Conservation (phyloP, 2,888 invertebrate genomes). For the Ornithoptera priamus region DNA sequence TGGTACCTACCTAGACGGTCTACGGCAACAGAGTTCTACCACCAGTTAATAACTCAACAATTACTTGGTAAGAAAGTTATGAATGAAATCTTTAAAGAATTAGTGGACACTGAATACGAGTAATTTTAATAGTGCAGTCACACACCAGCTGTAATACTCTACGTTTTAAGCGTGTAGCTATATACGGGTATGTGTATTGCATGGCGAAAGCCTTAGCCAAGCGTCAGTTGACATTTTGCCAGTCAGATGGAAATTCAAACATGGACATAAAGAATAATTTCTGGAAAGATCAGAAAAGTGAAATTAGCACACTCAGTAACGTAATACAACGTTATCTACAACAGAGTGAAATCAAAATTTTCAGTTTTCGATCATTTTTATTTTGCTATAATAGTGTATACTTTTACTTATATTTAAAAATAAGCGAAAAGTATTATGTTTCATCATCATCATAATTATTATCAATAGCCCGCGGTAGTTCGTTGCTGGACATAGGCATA, state of each 20-base stretch:
- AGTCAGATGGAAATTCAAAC: conserved; percentile 26
- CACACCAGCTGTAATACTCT: neutral
- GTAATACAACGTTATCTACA: neutral
- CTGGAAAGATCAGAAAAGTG: conserved; percentile 17
- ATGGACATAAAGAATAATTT: conserved; percentile 17
- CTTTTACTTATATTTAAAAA: neutral
- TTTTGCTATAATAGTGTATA: neutral
- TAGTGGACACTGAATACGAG: too few species aligned
- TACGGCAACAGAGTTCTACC: too few species aligned
- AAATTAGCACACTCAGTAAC: conserved; percentile 18
- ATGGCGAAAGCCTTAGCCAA: conserved; percentile 18
- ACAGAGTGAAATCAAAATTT: neutral
- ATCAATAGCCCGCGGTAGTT: too few species aligned
- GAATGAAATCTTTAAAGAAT: too few species aligned
- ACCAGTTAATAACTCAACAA: too few species aligned
- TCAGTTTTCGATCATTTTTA: neutral
- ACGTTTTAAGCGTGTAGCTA: conserved; percentile 8
- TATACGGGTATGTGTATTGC: conserved; percentile 6
- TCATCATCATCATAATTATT: too few species aligned
- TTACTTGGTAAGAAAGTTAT: too few species aligned
- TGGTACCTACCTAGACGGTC: too few species aligned
- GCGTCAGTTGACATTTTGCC: conserved; percentile 24
- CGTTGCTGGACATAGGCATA: too few species aligned
- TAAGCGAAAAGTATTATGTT: too few species aligned
- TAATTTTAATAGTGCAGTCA: too few species aligned